phyloP scores from a whole-genome alignment of 2,888 invertebrate species.

The Amblyjoppa fuscipennis region DNA sequence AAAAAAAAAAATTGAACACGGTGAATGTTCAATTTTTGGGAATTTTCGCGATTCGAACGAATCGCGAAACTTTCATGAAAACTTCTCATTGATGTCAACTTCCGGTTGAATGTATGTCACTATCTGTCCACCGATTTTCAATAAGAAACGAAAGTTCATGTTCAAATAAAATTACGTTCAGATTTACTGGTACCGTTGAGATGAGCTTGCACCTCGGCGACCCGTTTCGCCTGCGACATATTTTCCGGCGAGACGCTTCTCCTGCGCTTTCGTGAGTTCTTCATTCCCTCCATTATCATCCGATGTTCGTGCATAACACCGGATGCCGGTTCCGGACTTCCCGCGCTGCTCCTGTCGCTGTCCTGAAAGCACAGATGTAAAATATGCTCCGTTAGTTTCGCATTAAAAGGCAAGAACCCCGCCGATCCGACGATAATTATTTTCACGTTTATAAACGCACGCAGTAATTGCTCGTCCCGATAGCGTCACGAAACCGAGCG shows the following conservation, averaged over 20 bases:
- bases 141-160: not conserved
- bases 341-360: slow-evolving; percentile 84
- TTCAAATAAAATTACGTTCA: not conserved
- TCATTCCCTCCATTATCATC: slow-evolving; percentile 82
- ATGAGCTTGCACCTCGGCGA: slow-evolving; percentile 87
- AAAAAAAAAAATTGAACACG: slow-evolving; percentile 17
- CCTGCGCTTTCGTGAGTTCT: slow-evolving; percentile 80
- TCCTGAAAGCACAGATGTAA: slow-evolving; percentile 77
- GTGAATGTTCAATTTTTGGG: too few species aligned
- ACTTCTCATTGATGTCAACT: not conserved
- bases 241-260: slow-evolving; percentile 82
- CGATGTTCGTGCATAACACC: slow-evolving; percentile 82
- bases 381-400: slow-evolving; percentile 38
- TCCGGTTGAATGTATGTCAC: not conserved
- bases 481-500: slow-evolving; percentile 26
- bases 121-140: not conserved
- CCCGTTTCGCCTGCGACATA: slow-evolving; percentile 85
- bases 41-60: too few species aligned
- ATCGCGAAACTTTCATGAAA: not conserved
- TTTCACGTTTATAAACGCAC: slow-evolving; percentile 45
- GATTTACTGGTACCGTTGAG: slow-evolving; percentile 89
- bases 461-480: slow-evolving; percentile 39
- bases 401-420: slow-evolving; percentile 15
- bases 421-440: slow-evolving; percentile 39
- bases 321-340: slow-evolving; percentile 83